Evolutionary conservation across 2,113 vertebrate species (phyloP), one percentile per base, ranked within the genome.

Genomic region (Dendropsophus ebraccatus): DNA sequence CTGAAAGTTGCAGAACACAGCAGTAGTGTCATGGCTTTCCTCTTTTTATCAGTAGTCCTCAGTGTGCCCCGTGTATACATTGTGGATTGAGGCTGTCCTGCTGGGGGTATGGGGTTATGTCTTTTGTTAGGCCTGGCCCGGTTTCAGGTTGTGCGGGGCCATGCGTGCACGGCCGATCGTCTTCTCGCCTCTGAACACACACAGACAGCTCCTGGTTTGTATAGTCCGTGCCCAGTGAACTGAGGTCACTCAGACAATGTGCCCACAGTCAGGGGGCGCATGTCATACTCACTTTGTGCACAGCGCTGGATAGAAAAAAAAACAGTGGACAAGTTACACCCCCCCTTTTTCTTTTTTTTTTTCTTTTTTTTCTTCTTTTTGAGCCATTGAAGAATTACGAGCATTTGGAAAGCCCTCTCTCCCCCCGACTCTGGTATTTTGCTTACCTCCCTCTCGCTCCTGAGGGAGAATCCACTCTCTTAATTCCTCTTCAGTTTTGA

Each of bases 401-500:
- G 67, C 67, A 5, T 60, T 81, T 4, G 67, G 78, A 74, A 81
- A 81, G 19, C 60, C 85, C 77, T 60, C 17, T 60, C 17, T 58
- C 56, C 35, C n/a, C 23, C 56, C 54, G 4, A 23, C 65, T 41
- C 78, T 81, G 77, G 67, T 86, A 50, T 86, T 86, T 81, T 86
- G 77, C 77, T 86, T 73, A 70, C 77, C 77, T 84, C 67, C 65
- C 85, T 86, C 77, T 80, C 74, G 49, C 77, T 80, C 84, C 84
- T 32, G 4, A 30, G 84, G 84, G 84, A 86, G 76, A 37, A 12
- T 41, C 77, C 67, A 45, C 85, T n/a, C 76, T 86, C 85, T 81
- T 81, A 86, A 86, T 86, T 86, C 67, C 85, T 86, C 77, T 81
- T 81, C 85, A 81, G 65, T 81, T 74, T 60, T 86, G 77, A 81